A percentile compares a stretch with the other conserved stretches of the same genome.
Conservation (phyloP, 2,113 vertebrate species). For the Poeciliopsis prolifica region DNA sequence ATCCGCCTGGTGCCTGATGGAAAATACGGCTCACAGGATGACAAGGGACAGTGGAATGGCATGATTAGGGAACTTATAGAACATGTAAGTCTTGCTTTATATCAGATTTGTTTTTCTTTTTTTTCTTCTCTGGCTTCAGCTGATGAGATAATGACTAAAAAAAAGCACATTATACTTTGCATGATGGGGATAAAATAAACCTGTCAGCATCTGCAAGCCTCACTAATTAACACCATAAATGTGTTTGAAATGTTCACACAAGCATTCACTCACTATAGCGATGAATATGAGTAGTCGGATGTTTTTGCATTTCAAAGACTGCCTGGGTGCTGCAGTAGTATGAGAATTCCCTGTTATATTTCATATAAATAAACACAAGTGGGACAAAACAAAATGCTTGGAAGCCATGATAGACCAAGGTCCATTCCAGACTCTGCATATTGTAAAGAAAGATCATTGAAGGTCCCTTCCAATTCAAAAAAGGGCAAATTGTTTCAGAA, state of each 20-base stretch:
- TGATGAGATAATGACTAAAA: background rate
- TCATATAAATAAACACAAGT: background rate
- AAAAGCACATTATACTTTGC: background rate
- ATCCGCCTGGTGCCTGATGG: constrained; percentile 95
- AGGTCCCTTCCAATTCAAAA: background rate
- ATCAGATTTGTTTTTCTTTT: background rate
- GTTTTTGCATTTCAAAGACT: too few relatives aligned
- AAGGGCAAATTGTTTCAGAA: background rate
- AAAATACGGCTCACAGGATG: constrained; percentile 94
- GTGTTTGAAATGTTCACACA: constrained; percentile 13
- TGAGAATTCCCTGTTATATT: background rate
- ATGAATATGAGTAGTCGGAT: background rate
- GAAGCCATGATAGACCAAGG: background rate
- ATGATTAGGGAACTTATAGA: constrained; percentile 98
- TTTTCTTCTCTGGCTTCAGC: background rate
- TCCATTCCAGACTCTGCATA: background rate
- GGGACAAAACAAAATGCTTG: background rate
- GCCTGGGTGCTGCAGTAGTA: background rate
- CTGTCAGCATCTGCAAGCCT: background rate
- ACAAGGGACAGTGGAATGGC: constrained; percentile 98
- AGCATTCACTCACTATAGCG: background rate
- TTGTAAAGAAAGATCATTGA: background rate
- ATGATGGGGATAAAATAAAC: background rate
- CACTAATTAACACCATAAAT: constrained; percentile 4
- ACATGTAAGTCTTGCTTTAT: constrained; percentile 86